Conservation (phyloP, 2,113 vertebrate species). For the Lamprologus speciosus region DNA sequence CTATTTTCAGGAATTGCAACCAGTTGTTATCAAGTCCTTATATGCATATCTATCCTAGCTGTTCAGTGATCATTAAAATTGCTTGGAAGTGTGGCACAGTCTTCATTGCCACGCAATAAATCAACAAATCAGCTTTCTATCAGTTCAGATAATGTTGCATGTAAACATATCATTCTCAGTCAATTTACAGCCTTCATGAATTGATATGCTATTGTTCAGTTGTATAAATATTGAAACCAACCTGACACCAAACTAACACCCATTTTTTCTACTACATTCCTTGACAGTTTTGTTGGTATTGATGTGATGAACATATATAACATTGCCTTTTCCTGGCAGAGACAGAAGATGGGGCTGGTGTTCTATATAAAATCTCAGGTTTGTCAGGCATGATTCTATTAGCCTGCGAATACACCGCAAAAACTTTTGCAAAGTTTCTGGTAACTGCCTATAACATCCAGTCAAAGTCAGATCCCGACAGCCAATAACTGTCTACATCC, state of each 20-base stretch:
- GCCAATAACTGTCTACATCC: background rate
- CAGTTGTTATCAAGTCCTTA: background rate
- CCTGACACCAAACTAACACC: background rate
- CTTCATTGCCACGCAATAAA: background rate
- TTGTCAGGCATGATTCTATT: background rate
- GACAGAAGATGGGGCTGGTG: slow-evolving; percentile 54
- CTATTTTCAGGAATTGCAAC: background rate
- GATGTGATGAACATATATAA: slow-evolving; percentile 18
- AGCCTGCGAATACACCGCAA: background rate
- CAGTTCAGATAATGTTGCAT: background rate
- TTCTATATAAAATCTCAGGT: background rate
- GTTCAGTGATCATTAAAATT: background rate
- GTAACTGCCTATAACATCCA: background rate
- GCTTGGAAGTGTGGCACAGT: background rate
- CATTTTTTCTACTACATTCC: background rate
- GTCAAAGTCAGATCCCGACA: slow-evolving; percentile 1
- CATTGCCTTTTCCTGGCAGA: background rate
- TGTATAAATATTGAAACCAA: background rate
- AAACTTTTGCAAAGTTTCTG: background rate
- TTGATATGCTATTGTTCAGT: background rate
- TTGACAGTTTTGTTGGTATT: background rate
- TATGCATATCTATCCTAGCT: background rate
- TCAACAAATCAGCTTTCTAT: background rate
- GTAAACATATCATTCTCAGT: background rate
- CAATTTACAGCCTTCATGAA: background rate